Evolutionary conservation across 2,797 vertebrate species (phyloP).

Genomic region (Phataginus tricuspis): DNA sequence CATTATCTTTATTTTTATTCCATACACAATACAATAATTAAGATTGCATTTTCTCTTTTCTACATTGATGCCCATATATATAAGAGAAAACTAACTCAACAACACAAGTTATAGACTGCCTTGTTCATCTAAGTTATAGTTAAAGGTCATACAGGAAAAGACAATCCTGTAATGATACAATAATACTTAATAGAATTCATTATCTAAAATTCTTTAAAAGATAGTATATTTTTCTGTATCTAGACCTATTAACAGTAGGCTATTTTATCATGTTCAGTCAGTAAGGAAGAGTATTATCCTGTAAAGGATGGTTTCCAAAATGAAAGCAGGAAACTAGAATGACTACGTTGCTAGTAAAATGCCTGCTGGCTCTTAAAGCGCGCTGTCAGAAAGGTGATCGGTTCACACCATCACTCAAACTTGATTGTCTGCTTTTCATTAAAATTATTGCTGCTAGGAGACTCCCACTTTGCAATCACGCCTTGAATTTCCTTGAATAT

Average conservation of each 20-base stretch:
- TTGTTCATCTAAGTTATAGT: neutral
- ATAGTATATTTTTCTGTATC: neutral
- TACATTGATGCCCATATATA: neutral
- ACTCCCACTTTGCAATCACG: neutral
- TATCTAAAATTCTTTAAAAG: neutral
- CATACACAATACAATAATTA: neutral
- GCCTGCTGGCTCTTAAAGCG: slow-evolving; percentile 22
- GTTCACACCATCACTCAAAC: neutral
- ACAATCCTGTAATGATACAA: neutral
- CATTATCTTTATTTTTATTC: neutral
- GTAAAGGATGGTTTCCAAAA: neutral
- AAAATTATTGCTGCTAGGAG: slow-evolving; percentile 1
- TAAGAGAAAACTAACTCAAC: neutral
- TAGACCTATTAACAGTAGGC: neutral
- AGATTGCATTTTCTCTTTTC: neutral
- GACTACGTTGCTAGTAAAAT: slow-evolving; percentile 47
- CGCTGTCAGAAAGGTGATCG: neutral
- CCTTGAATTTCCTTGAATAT: neutral
- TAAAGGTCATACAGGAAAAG: slow-evolving; percentile 27
- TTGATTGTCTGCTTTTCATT: slow-evolving; percentile 51
- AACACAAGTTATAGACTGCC: neutral
- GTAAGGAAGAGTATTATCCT: neutral
- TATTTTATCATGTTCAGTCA: slow-evolving; percentile 2
- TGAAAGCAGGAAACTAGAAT: slow-evolving; percentile 68
- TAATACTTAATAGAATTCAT: neutral